Percentiles rank a stretch among this genome's conserved stretches.
Conservation (phyloP, 2,797 vertebrate species). For the Rhynchonycteris naso region DNA sequence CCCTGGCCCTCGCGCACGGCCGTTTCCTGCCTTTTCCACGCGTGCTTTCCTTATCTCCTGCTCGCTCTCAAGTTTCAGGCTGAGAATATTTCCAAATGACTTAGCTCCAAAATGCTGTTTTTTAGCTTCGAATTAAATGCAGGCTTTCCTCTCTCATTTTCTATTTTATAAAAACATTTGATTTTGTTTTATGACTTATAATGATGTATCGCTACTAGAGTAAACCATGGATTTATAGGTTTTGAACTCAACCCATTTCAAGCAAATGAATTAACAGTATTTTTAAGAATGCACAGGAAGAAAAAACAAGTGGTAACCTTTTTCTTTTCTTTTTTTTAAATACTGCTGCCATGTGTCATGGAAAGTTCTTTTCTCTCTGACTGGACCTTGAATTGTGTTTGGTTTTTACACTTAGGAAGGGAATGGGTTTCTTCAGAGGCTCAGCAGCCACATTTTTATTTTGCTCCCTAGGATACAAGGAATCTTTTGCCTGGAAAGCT, state of each 20-base stretch:
- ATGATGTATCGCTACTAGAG: neutral
- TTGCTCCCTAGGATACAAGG: neutral
- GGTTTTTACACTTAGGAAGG: neutral
- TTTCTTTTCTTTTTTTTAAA: neutral
- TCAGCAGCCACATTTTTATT: neutral
- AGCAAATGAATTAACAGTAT: neutral
- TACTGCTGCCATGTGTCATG: neutral
- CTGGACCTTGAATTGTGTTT: neutral
- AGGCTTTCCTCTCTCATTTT: neutral
- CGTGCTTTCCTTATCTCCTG: neutral
- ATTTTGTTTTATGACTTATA: neutral
- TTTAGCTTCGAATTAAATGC: neutral
- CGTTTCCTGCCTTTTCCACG: neutral
- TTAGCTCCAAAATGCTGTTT: neutral
- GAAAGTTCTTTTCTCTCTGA: neutral
- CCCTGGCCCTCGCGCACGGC: neutral
- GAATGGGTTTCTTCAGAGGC: neutral
- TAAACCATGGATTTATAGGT: neutral
- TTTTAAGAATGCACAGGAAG: neutral
- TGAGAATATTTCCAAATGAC: neutral
- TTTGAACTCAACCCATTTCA: neutral
- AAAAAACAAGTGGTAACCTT: neutral
- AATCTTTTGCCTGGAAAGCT: constrained; percentile 7
- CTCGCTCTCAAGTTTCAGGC: neutral
- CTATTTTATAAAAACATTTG: neutral